A percentile compares a stretch with the other conserved stretches of the same genome.
Evolutionary conservation across 2,888 invertebrate genomes (phyloP).

Genomic region (Pachycephus smyrnensis): DNA sequence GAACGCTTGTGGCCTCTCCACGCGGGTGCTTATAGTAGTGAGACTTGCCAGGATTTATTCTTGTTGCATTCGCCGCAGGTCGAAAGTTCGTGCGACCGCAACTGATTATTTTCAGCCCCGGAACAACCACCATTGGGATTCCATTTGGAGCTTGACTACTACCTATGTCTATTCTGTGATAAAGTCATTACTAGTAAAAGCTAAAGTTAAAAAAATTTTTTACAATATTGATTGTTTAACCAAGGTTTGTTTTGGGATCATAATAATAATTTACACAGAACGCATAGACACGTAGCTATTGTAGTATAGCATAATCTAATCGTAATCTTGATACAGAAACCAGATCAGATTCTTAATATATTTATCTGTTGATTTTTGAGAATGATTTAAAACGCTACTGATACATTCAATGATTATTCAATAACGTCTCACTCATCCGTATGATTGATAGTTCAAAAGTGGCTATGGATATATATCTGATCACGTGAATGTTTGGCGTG

Average conservation of each 20-base stretch:
- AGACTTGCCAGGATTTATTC: conserved; percentile 34
- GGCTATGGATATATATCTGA: background rate
- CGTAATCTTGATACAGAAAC: background rate
- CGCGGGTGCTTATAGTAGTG: conserved; percentile 26
- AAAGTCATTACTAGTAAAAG: background rate
- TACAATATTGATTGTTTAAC: too few relatives aligned
- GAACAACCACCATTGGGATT: conserved; percentile 53
- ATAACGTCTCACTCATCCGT: background rate
- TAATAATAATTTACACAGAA: too few relatives aligned
- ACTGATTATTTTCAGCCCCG: conserved; percentile 60
- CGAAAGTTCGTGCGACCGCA: conserved; percentile 59
- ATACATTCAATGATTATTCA: background rate
- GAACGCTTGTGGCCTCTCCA: conserved; percentile 25
- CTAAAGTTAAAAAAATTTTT: too few relatives aligned
- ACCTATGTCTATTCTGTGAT: background rate
- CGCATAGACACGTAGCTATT: background rate
- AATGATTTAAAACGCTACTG: background rate
- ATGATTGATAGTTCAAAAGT: background rate
- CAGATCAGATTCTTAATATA: background rate
- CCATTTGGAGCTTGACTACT: conserved; percentile 27
- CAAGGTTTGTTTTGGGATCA: too few relatives aligned
- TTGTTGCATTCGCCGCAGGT: conserved; percentile 58
- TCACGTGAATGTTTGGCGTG: background rate
- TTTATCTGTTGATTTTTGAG: background rate
- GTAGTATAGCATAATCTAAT: background rate